Evolutionary conservation across 2,113 vertebrate species (phyloP).

Genomic region (Regulus satrapa): DNA sequence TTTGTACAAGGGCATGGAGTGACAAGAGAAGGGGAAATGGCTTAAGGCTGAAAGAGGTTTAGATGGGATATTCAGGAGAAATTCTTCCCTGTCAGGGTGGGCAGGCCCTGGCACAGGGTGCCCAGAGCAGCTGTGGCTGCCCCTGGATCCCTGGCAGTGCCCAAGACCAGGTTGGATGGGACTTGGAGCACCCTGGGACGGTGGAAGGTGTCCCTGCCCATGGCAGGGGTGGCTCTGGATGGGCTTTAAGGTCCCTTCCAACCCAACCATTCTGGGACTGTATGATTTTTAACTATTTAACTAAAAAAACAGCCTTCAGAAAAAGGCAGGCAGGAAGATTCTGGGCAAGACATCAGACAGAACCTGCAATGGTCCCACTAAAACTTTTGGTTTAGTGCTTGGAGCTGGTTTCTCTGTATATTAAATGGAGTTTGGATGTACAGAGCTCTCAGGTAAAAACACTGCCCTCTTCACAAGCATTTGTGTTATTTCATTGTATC

Average conservation of each 20-base stretch:
- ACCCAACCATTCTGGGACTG: neutral
- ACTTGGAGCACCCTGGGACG: rapidly evolving
- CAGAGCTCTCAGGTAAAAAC: neutral
- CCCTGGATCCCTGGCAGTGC: neutral
- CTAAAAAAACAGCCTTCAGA: neutral
- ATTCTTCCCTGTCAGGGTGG: neutral
- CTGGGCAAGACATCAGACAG: neutral
- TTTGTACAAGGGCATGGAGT: neutral
- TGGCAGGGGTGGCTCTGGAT: neutral
- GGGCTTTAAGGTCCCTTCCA: neutral
- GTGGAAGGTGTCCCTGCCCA: neutral
- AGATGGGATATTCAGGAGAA: rapidly evolving
- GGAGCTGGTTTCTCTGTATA: neutral
- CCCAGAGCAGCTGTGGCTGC: neutral
- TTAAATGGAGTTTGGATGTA: neutral
- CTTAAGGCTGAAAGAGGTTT: neutral
- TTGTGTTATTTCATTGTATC: neutral
- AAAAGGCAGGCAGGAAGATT: neutral
- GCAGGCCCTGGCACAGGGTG: neutral
- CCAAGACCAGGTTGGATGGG: rapidly evolving
- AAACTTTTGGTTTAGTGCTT: neutral
- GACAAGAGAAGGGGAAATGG: neutral
- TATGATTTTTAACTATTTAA: neutral
- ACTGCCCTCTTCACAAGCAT: neutral
- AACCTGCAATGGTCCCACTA: neutral